Conservation (phyloP, 2,113 vertebrate species). For the Aleadryas rufinucha region DNA sequence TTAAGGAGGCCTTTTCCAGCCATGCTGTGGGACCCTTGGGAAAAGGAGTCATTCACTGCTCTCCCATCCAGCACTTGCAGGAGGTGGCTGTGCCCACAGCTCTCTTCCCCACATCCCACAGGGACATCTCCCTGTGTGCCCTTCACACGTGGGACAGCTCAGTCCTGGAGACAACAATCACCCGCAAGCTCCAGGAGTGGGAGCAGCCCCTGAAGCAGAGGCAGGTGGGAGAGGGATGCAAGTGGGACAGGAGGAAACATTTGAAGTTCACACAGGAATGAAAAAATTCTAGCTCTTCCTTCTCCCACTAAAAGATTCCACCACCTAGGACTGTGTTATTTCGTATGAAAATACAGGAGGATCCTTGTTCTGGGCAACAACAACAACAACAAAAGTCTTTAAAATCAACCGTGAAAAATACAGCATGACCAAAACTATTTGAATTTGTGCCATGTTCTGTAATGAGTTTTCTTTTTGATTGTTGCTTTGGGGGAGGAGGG, state of each 20-base stretch:
- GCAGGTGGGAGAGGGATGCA: neutral
- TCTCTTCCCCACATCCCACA: neutral
- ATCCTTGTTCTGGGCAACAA: neutral
- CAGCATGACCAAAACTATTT: neutral
- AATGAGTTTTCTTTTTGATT: neutral
- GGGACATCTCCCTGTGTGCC: neutral
- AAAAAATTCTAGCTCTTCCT: neutral
- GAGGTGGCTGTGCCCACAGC: neutral
- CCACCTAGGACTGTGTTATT: neutral
- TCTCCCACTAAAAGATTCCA: neutral
- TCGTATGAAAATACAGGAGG: neutral
- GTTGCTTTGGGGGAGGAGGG: neutral
- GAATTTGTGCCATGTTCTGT: neutral
- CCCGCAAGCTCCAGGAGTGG: neutral
- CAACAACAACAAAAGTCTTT: neutral
- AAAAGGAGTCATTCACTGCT: neutral
- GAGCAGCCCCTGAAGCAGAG: neutral
- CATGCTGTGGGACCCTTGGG: neutral
- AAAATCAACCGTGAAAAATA: neutral
- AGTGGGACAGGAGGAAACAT: neutral
- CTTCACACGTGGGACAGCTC: neutral
- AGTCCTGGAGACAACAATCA: rapidly evolving
- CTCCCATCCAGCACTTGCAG: neutral
- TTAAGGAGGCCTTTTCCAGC: neutral
- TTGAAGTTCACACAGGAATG: neutral